These are phyloP conservation scores for Teleogryllus occipitalis DNA, from an alignment of 1,140 invertebrate species.

Conservation along the genomic window DNA sequence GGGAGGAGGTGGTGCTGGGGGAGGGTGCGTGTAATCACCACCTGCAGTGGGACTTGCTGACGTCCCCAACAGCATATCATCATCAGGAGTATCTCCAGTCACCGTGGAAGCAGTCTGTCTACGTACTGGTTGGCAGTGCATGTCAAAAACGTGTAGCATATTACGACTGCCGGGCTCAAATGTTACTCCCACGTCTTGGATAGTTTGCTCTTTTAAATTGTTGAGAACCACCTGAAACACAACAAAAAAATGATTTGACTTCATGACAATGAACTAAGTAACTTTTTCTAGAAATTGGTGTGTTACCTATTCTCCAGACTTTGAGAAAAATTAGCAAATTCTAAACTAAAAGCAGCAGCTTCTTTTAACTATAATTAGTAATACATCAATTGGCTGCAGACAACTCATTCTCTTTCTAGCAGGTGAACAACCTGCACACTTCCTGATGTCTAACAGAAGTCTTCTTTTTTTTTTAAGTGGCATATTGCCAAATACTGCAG, in stretches of 20 bases:
- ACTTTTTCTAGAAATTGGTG: too few relatives aligned
- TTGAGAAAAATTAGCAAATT: too few relatives aligned
- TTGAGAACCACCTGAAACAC: slow-evolving; percentile 36
- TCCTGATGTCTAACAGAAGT: too few relatives aligned
- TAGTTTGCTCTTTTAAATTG: slow-evolving; percentile 34
- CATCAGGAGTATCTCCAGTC: slow-evolving; percentile 33
- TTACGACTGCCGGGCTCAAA: slow-evolving; percentile 32
- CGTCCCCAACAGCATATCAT: slow-evolving; percentile 44
- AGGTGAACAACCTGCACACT: too few relatives aligned
- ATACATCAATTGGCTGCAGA: too few relatives aligned
- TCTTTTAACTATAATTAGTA: too few relatives aligned
- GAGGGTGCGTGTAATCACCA: slow-evolving; percentile 23
- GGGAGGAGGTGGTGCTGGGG: slow-evolving; percentile 21
- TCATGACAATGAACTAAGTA: too few relatives aligned
- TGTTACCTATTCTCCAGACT: too few relatives aligned
- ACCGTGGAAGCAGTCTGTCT: slow-evolving; percentile 26
- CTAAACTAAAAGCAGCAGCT: too few relatives aligned
- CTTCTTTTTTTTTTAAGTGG: too few relatives aligned
- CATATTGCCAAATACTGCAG: too few relatives aligned
- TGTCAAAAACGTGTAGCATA: slow-evolving; percentile 30
- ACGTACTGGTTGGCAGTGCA: slow-evolving; percentile 22
- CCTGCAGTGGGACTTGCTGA: slow-evolving; percentile 45
- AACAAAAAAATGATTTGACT: neutral
- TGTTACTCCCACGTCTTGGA: slow-evolving; percentile 37
- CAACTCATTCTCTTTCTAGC: too few relatives aligned